A percentile compares a stretch with the other conserved stretches of the same genome.
Evolutionary conservation across 1,140 invertebrate genomes (phyloP).

Genomic region (Ceratina calcarata): DNA sequence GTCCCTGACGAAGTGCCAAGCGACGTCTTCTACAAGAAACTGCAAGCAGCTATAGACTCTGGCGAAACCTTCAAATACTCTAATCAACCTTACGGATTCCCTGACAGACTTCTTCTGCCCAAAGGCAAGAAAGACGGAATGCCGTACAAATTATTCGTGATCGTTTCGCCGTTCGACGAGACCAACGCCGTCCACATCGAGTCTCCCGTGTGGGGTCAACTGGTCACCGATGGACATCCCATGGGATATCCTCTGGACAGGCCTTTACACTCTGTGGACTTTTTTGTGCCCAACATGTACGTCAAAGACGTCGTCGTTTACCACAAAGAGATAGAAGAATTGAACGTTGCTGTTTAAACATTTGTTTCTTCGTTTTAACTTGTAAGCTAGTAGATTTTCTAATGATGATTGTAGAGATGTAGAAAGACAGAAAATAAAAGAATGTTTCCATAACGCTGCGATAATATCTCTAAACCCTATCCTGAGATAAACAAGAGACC

Average conservation of each 20-base stretch:
- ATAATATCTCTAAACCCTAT: neutral
- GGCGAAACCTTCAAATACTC: conserved; percentile 72
- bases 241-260: conserved; percentile 81
- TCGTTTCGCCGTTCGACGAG: conserved; percentile 80
- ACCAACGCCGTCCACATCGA: conserved; percentile 31
- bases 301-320: conserved; percentile 83
- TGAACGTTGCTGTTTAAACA: conserved; percentile 68
- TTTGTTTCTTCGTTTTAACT: conserved; percentile 5
- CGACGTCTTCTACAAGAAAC: conserved; percentile 71
- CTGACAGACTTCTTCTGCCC: conserved; percentile 83
- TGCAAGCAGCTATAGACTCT: conserved; percentile 75
- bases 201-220: conserved; percentile 60
- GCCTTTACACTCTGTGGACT: conserved; percentile 78
- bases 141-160: conserved; percentile 82
- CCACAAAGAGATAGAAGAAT: conserved; percentile 77
- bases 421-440: conserved; percentile 24
- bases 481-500: too few species aligned
- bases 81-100: conserved; percentile 81
- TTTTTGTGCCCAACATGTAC: conserved; percentile 82
- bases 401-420: neutral
- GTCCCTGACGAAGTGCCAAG: conserved; percentile 67
- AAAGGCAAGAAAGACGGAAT: conserved; percentile 83
- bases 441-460: neutral
- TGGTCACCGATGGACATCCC: conserved; percentile 65
- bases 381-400: neutral